Conservation (phyloP, 2,797 vertebrate species). For the Malurus leucopterus region DNA sequence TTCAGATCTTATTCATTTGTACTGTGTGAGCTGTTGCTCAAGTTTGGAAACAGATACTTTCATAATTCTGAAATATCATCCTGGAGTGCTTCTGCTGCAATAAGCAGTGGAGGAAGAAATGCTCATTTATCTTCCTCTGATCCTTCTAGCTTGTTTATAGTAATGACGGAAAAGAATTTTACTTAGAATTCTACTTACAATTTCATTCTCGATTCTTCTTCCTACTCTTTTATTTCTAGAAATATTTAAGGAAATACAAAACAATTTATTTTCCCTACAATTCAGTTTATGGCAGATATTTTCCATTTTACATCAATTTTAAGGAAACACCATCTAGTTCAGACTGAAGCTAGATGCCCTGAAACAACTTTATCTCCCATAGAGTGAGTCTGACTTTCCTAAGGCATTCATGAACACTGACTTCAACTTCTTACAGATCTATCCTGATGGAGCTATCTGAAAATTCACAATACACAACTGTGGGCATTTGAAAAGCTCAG, state of each 20-base stretch:
- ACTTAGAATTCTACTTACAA: background rate
- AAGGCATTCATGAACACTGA: background rate
- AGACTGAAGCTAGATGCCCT: background rate
- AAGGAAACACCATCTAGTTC: background rate
- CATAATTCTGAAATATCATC: background rate
- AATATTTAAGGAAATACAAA: background rate
- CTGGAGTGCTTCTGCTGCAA: background rate
- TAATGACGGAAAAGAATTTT: background rate
- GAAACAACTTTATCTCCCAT: background rate
- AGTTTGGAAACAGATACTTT: background rate
- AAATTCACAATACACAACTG: background rate
- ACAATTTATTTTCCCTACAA: background rate
- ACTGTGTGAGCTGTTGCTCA: background rate
- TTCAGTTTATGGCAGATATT: background rate
- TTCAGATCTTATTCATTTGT: background rate
- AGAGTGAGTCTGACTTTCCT: background rate
- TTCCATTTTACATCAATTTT: background rate
- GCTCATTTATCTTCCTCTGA: background rate
- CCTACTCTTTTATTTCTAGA: background rate
- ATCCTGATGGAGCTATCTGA: background rate
- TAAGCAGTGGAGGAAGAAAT: background rate
- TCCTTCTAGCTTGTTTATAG: fast-evolving
- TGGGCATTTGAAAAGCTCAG: background rate
- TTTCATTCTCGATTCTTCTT: background rate
- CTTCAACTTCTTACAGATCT: background rate